These are phyloP conservation scores for Caradrina kadenii DNA, from an alignment of 2,888 invertebrate genomes.

Conservation along the genomic window DNA sequence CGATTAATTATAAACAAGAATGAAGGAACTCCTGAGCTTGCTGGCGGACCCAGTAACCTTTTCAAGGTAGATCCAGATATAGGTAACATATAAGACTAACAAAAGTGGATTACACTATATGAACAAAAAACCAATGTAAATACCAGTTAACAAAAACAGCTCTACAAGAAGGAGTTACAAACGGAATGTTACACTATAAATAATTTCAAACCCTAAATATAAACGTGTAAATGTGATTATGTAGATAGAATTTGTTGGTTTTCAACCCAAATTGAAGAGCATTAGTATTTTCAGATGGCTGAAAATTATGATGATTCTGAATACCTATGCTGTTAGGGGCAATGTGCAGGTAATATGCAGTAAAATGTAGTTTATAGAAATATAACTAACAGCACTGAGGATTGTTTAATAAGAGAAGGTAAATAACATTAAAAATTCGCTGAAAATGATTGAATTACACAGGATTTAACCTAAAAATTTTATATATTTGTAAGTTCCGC, in stretches of 20 bases:
- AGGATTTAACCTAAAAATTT: neutral
- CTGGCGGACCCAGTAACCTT: neutral
- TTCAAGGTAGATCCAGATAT: neutral
- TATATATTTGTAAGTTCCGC: neutral
- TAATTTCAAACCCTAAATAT: slow-evolving; percentile 71
- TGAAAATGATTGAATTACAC: neutral
- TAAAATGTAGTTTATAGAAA: neutral
- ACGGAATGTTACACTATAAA: slow-evolving; percentile 7
- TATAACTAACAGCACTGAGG: neutral
- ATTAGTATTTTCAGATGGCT: slow-evolving; percentile 56
- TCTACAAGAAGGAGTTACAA: slow-evolving; percentile 33
- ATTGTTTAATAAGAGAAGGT: neutral
- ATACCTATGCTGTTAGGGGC: slow-evolving; percentile 4
- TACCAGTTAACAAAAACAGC: neutral
- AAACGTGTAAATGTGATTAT: slow-evolving; percentile 75
- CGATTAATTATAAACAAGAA: neutral
- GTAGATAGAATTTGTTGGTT: slow-evolving; percentile 63
- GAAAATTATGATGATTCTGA: slow-evolving; percentile 51
- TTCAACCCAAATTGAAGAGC: slow-evolving; percentile 36
- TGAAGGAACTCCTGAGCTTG: neutral
- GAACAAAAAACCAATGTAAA: neutral
- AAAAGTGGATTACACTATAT: neutral
- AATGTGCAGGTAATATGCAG: slow-evolving; percentile 23
- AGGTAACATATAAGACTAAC: neutral
- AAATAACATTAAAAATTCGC: neutral